Evolutionary conservation across 2,888 invertebrate genomes (phyloP), one percentile per base, ranked within the genome.

Genomic region (Himalopsyche tibetana): DNA sequence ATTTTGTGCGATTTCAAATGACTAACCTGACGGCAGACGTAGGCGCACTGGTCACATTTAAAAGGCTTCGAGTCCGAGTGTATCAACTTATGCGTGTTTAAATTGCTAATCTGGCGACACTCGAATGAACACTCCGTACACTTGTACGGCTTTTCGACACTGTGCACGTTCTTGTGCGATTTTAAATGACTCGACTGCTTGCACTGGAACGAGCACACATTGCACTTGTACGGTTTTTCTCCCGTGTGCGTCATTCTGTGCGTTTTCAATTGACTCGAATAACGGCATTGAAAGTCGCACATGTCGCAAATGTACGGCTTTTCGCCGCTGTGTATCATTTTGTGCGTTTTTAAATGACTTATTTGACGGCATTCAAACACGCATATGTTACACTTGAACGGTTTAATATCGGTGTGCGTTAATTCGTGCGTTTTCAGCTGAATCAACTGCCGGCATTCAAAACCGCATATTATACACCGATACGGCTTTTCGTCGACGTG

Each of bases 1-100:
- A 84, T 80, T 28, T 80, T 55, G 69, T 84, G 84, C 40, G 80
- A 55, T 56, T 80, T 84, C 38, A 84, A 56, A 80, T 84, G 55
- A 6, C 84, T 80, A 9, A 80, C n/a, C 15, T 84, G 55, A 0
- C 80, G 55, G 63, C 80, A 84, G 4, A 36, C 36, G 36, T 36
- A 80, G 0, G 42, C 8, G 80, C 80, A 38, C n/a, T 12, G n/a
- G 5, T 38, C 36, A 40, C 38, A 74, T 19, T 28, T 36, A 17
- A n/a, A 40, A 40, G 80, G 42, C 36, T 80, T 80, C 8, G 19
- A 42, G 8, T 42, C 36, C 5, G 42, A 40, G 12, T 80, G 80
- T 2, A 80, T 80, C 4, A 38, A 11, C 15, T 80, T 42, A 15
- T 80, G 80, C 6, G 40, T 38, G 38, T 36, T 19, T 36, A 74